Evolutionary conservation across 2,888 invertebrate genomes (phyloP).

Genomic region (Lithophane ornitopus): DNA sequence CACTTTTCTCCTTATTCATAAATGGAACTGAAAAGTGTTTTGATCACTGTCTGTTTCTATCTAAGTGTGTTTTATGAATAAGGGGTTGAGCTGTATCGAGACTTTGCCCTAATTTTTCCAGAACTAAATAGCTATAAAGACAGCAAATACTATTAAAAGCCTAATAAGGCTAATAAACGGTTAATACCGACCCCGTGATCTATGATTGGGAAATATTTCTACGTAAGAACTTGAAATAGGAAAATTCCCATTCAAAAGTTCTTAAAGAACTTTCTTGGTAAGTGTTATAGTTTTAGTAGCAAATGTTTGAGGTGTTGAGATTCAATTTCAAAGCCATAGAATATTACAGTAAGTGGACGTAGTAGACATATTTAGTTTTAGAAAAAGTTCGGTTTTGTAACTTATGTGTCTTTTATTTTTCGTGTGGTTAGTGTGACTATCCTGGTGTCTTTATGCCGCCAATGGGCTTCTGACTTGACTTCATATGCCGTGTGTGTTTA

Average conservation of each 20-base stretch:
- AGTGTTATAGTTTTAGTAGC: slow-evolving; percentile 54
- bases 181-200: slow-evolving; percentile 40
- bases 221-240: slow-evolving; percentile 49
- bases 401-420: too few species aligned
- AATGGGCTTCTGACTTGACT: too few species aligned
- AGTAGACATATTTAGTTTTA: neutral
- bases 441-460: too few species aligned
- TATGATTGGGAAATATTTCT: slow-evolving; percentile 42
- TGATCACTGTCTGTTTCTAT: neutral
- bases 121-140: slow-evolving; percentile 11
- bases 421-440: too few species aligned
- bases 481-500: too few species aligned
- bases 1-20: neutral
- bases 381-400: neutral
- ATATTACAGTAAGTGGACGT: neutral
- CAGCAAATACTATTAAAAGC: slow-evolving; percentile 18
- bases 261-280: slow-evolving; percentile 51
- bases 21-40: neutral
- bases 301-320: slow-evolving; percentile 23
- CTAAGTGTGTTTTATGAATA: neutral
- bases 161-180: slow-evolving; percentile 44
- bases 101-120: neutral
- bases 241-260: slow-evolving; percentile 60
- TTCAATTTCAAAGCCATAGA: slow-evolving; percentile 34
- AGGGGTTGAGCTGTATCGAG: neutral